Conservation (phyloP, 2,888 invertebrate genomes). For the Altica lythri region DNA sequence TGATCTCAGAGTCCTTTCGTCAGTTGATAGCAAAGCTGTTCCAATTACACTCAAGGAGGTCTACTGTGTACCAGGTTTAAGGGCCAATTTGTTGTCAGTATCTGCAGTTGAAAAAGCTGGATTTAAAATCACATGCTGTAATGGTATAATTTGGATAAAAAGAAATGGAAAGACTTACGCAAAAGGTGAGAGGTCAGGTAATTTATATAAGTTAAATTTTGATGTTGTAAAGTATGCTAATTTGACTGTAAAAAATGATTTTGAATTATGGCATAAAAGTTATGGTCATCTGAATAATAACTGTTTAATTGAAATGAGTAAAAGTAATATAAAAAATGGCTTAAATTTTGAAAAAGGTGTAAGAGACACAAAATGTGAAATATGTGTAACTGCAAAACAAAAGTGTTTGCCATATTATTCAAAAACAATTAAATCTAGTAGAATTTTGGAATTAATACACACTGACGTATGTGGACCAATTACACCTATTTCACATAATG, state of each 20-base stretch:
- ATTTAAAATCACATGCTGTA: background rate
- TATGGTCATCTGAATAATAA: constrained; percentile 18
- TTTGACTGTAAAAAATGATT: background rate
- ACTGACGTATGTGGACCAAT: background rate
- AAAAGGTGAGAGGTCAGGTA: background rate
- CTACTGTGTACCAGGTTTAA: background rate
- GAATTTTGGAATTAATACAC: background rate
- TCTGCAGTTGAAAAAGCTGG: background rate
- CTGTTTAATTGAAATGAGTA: constrained; percentile 11
- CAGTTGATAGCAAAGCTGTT: background rate
- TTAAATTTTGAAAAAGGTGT: background rate
- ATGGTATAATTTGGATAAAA: too few species aligned
- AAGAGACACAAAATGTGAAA: background rate
- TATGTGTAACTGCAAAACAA: constrained; percentile 17
- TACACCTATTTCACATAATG: constrained; percentile 2
- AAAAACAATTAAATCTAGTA: constrained; percentile 14
- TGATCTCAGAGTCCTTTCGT: background rate
- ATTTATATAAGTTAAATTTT: constrained; percentile 2
- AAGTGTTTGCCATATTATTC: constrained; percentile 25
- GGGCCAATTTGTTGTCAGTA: background rate
- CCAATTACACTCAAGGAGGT: background rate
- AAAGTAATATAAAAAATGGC: constrained; percentile 1
- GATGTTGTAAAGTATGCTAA: background rate
- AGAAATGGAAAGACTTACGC: background rate
- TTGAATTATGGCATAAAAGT: constrained; percentile 17